Evolutionary conservation across 1,140 invertebrate species (phyloP).

Genomic region (Drosophila ogumai): DNA sequence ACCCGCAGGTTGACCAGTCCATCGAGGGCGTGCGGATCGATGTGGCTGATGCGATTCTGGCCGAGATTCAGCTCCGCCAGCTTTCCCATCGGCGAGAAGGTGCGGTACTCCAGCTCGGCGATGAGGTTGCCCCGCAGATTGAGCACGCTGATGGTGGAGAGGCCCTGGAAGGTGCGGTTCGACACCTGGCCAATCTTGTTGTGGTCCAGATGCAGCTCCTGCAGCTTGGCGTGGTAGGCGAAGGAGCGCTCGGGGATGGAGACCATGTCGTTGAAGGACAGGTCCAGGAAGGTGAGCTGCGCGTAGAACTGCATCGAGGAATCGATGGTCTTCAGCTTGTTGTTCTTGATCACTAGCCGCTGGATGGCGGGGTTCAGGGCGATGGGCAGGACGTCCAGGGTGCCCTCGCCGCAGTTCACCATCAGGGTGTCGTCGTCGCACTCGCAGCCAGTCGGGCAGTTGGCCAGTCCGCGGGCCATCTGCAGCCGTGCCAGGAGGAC

Average conservation of each 20-base stretch:
- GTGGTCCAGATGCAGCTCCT: conserved; percentile 92
- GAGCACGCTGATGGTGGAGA: conserved; percentile 91
- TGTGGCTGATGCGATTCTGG: conserved; percentile 92
- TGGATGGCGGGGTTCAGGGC: conserved; percentile 95
- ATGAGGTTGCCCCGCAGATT: conserved; percentile 93
- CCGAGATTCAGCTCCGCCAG: conserved; percentile 95
- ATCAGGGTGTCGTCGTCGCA: conserved; percentile 95
- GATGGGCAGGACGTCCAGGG: conserved; percentile 94
- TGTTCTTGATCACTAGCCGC: conserved; percentile 92
- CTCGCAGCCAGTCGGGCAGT: conserved; percentile 91
- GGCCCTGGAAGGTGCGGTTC: conserved; percentile 92
- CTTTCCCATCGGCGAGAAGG: conserved; percentile 91
- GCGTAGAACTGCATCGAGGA: conserved; percentile 94
- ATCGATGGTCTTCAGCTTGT: conserved; percentile 94
- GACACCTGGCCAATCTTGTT: conserved; percentile 93
- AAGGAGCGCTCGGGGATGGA: conserved; percentile 92
- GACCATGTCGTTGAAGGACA: conserved; percentile 93
- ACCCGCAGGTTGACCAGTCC: conserved; percentile 91
- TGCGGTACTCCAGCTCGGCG: conserved; percentile 90
- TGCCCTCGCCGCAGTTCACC: conserved; percentile 93
- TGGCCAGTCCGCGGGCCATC: conserved; percentile 84
- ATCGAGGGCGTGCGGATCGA: conserved; percentile 92
- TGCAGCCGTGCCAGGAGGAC: conserved; percentile 15
- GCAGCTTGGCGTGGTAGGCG: conserved; percentile 91
- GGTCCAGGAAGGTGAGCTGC: conserved; percentile 92